Evolutionary conservation across 2,797 vertebrate species (phyloP), one percentile per base, ranked within the genome.

Genomic region (Hypotaenidia okinawae): DNA sequence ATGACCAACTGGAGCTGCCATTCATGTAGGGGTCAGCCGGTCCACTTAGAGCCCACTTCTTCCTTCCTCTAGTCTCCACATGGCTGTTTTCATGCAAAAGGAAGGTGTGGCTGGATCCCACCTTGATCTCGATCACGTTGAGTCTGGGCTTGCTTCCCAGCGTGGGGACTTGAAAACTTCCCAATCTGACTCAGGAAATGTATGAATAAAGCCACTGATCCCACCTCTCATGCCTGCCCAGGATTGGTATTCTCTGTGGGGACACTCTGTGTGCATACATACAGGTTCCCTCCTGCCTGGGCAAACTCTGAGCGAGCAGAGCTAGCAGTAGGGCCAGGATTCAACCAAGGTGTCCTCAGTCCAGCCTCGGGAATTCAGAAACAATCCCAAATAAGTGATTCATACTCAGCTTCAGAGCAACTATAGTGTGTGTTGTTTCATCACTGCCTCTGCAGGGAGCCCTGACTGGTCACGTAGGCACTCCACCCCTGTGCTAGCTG

Each of bases 271-370:
- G 21, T 51, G 35, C 19, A 5, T 16, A n/a, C 22, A 35, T 33
- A 49, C 19, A 39, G 27, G 11, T 70, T 57, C 28, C 19, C 17
- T 39, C 25, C 67, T 13, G 13, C 23, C 57, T 30, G 2, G 1
- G n/a, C 16, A 75, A 75, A 54, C 24, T 19, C 23, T 33, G 33
- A 0, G 1, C 0, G 0, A 87, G 12, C 24, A 39, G 52, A 30
- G 16, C 5, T 35, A 30, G 17, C 5, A 1, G 6, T 35, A 57
- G 10, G 19, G 16, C 13, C 55, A n/a, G 54, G 27, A 33, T 59
- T 87, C 39, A 43, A 35, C 24, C 0, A 1, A 66, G 25, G 10
- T 11, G 22, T 25, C 21, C 15, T 86, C 27, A n/a, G 28, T 28
- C 41, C 55, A 73, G 54, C 37, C 72, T 73, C 2, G 2, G 25